Evolutionary conservation across 2,797 vertebrate genomes (phyloP), one percentile per base, ranked within the genome.

Genomic region (Anabas testudineus): DNA sequence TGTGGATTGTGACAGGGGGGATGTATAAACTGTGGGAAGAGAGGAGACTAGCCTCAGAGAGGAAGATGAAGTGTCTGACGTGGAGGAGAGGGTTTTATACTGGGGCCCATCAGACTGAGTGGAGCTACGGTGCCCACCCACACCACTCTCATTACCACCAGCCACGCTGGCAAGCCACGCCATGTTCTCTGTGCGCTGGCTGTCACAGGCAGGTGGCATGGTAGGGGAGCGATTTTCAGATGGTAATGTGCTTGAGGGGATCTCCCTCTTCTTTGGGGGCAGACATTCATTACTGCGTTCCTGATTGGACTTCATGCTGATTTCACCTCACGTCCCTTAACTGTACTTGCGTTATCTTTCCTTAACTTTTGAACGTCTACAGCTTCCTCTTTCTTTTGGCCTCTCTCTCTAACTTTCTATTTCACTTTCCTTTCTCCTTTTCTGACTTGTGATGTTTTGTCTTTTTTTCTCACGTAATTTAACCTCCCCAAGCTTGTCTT

Each of bases 221-320:
- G 53, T 64, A 7, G 90, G 80, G 4, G 94, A 95, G 86, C 96
- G 96, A 75, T 89, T 95, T 56, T 97, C 96, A 0, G 95, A 95
- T 36, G 96, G 90, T 90, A 97, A 91, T 81, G 96, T 97, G 88
- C 95, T 94, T 53, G 96, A 92, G 36, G 93, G 96, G 88, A 99
- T 94, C 91, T 99, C 98, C 83, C 98, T 95, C 90, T 99, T 99
- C 92, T 99, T 99, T 52, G 98, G 98, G 66, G 98, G 98, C 91
- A 99, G 94, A 94, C 98, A 97, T 95, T 99, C 98, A 83, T 99
- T 99, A 93, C 97, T 99, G 88, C 98, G 94, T 88, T 99, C 98
- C 87, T 97, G 97, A 92, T 95, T 97, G 88, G 97, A 98, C 96
- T 99, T 99, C 98, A 99, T 99, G 61, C 80, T 91, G 87, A 86